phyloP scores from a whole-genome alignment of 2,888 invertebrate species.

The Euzetes globulus region DNA sequence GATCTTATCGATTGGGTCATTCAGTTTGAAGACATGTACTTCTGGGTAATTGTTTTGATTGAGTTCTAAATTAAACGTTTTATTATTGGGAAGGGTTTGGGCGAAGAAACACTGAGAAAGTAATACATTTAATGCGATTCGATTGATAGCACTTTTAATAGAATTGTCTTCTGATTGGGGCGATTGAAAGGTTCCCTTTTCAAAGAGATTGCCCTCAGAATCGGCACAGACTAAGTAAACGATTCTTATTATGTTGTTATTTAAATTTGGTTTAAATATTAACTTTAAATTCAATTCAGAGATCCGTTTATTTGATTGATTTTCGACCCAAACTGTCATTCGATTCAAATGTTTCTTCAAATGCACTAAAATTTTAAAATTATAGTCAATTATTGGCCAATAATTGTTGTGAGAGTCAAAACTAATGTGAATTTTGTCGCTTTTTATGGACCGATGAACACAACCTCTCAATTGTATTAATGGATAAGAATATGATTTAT shows the following conservation, averaged over 20 bases:
- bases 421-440: not conserved
- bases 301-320: conserved; percentile 56
- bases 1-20: conserved; percentile 62
- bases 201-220: conserved; percentile 44
- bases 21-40: conserved; percentile 67
- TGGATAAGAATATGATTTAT: not conserved
- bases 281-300: conserved; percentile 52
- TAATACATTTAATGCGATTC: conserved; percentile 67
- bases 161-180: conserved; percentile 59
- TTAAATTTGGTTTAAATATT: conserved; percentile 55
- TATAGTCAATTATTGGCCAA: conserved; percentile 60
- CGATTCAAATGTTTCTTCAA: conserved; percentile 59
- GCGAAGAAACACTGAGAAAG: conserved; percentile 77
- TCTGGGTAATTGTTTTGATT: conserved; percentile 54
- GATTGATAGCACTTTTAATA: conserved; percentile 62
- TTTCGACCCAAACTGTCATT: conserved; percentile 42
- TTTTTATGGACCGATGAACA: not conserved
- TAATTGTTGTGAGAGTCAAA: not conserved
- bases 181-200: conserved; percentile 69
- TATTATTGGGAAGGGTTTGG: conserved; percentile 73
- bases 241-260: conserved; percentile 61
- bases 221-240: conserved; percentile 73
- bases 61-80: conserved; percentile 70
- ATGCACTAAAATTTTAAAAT: conserved; percentile 63
- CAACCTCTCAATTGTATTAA: not conserved